Conservation (phyloP, 2,888 invertebrate genomes). For the Xanthia icteritia region DNA sequence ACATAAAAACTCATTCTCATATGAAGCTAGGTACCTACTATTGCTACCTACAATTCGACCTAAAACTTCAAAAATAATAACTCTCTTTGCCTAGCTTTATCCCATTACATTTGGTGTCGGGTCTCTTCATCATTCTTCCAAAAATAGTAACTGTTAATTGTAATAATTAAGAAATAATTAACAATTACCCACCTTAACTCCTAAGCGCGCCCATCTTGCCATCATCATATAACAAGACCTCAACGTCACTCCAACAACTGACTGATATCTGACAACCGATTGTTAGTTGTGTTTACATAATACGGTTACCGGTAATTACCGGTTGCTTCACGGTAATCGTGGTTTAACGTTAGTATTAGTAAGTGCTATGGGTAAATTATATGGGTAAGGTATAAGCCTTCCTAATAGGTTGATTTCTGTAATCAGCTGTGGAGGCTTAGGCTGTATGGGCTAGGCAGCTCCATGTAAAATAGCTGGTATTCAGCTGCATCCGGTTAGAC, state of each 20-base stretch:
- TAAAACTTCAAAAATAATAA: no score
- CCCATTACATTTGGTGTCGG: no score
- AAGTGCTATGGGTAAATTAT: neutral
- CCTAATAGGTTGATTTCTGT: neutral
- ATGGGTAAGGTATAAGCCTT: neutral
- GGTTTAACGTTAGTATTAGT: neutral
- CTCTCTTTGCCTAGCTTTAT: no score
- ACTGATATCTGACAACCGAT: constrained; percentile 35
- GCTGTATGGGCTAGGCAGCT: no score
- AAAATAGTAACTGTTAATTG: no score
- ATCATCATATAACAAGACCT: constrained; percentile 35
- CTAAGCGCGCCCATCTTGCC: neutral
- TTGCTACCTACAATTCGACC: no score
- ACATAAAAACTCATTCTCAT: no score
- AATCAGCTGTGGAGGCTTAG: neutral
- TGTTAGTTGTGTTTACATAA: constrained; percentile 37
- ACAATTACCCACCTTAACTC: neutral
- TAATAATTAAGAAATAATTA: constrained; percentile 15
- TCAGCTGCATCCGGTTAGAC: no score
- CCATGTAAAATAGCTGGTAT: no score
- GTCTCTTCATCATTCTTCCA: no score
- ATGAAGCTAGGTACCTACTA: no score
- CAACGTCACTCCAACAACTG: constrained; percentile 21
- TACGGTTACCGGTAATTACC: constrained; percentile 31
- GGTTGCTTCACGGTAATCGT: constrained; percentile 20